A percentile compares a stretch with the other conserved stretches of the same genome.
Evolutionary conservation across 2,113 vertebrate genomes (phyloP).

Genomic region (Dicaeum eximium): DNA sequence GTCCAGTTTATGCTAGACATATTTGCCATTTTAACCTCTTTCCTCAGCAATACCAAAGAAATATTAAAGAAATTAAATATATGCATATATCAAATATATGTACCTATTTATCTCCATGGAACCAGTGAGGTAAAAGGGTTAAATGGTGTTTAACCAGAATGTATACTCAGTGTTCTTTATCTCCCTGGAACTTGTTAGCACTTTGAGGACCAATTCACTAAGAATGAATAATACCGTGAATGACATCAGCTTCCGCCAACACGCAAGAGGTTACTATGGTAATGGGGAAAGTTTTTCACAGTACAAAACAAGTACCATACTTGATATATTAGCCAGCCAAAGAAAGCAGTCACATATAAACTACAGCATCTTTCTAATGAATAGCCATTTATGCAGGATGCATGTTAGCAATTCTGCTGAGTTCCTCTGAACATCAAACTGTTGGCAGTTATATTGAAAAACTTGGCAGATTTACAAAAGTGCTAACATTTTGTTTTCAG

Average conservation of each 20-base stretch:
- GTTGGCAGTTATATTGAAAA: slow-evolving; percentile 64
- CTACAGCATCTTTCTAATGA: slow-evolving; percentile 62
- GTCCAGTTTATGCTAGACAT: not conserved
- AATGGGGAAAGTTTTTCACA: slow-evolving; percentile 82
- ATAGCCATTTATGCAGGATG: slow-evolving; percentile 61
- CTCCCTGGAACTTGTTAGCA: slow-evolving; percentile 77
- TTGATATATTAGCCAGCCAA: slow-evolving; percentile 78
- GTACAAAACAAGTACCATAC: slow-evolving; percentile 74
- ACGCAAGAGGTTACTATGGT: slow-evolving; percentile 86
- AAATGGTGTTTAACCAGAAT: slow-evolving; percentile 70
- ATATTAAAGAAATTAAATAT: not conserved
- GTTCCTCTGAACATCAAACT: slow-evolving; percentile 67
- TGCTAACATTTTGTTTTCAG: slow-evolving; percentile 59
- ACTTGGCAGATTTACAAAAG: slow-evolving; percentile 71
- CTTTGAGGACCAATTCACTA: slow-evolving; percentile 77
- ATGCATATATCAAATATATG: not conserved
- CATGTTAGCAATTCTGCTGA: slow-evolving; percentile 59
- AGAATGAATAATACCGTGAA: slow-evolving; percentile 76
- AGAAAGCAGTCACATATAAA: slow-evolving; percentile 61
- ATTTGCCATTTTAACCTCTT: not conserved
- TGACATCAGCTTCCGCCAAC: slow-evolving; percentile 93
- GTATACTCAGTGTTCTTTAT: slow-evolving; percentile 77
- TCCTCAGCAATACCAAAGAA: not conserved
- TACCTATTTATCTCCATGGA: not conserved
- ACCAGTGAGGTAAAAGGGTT: slow-evolving; percentile 42